Conservation (phyloP, 2,113 vertebrate genomes). For the Corvus cornix region DNA sequence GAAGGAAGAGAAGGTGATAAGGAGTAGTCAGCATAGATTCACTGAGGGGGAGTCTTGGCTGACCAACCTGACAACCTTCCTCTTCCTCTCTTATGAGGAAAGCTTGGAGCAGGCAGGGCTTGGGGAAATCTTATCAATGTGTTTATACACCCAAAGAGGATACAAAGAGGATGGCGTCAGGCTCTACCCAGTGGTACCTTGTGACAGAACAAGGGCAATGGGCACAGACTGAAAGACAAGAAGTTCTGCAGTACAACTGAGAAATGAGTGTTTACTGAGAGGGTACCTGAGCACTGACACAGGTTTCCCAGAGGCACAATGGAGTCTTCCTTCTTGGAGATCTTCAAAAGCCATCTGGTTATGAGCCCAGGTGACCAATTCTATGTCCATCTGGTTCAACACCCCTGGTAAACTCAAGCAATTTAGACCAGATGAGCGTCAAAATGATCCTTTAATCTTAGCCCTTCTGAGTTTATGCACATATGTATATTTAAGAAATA, state of each 20-base stretch:
- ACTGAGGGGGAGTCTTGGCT: not conserved
- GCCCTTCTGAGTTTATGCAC: not conserved
- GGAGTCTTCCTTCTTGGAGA: not conserved
- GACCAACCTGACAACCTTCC: not conserved
- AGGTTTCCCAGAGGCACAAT: not conserved
- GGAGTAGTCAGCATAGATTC: not conserved
- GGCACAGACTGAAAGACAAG: not conserved
- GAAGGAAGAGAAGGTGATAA: not conserved
- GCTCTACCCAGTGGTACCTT: too few relatives aligned
- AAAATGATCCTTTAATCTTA: not conserved
- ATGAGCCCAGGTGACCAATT: not conserved
- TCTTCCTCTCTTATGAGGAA: not conserved
- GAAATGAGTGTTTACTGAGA: not conserved
- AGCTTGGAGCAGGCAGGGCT: not conserved
- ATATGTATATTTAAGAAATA: not conserved
- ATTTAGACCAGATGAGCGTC: not conserved
- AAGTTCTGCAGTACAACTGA: not conserved
- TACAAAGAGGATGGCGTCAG: not conserved
- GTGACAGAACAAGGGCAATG: not conserved
- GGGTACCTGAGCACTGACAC: not conserved
- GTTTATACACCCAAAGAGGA: not conserved
- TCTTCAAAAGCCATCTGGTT: not conserved
- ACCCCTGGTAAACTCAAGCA: not conserved
- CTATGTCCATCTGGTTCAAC: not conserved
- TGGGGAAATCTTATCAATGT: not conserved